These are phyloP conservation scores for Wiebesia pumilae DNA, from an alignment of 1,140 invertebrate species.

Conservation along the genomic window DNA sequence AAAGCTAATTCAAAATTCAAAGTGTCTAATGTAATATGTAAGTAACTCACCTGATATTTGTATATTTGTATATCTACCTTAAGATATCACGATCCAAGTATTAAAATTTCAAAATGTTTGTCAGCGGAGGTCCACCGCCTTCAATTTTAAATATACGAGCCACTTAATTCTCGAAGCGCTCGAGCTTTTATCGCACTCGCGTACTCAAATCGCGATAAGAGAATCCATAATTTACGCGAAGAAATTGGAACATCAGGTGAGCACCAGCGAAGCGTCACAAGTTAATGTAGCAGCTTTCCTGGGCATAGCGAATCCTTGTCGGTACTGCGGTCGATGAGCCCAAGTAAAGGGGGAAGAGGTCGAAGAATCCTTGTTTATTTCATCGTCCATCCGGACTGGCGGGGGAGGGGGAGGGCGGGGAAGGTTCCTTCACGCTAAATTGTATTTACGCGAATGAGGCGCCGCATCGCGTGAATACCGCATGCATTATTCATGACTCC, in stretches of 20 bases:
- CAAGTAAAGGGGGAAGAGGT: too few relatives aligned
- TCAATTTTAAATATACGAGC: neutral
- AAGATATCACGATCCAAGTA: too few relatives aligned
- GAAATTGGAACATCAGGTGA: neutral
- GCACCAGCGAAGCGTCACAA: neutral
- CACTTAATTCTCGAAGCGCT: neutral
- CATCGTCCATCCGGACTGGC: slow-evolving; percentile 24
- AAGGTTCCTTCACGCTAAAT: slow-evolving; percentile 15
- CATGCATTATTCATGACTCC: slow-evolving; percentile 50
- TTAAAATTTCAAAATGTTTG: too few relatives aligned
- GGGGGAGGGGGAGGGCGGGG: too few relatives aligned
- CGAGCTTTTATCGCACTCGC: neutral
- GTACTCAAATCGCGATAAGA: neutral
- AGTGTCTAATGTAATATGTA: too few relatives aligned
- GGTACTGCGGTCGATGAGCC: too few relatives aligned
- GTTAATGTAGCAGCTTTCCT: neutral
- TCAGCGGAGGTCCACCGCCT: too few relatives aligned
- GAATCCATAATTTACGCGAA: neutral
- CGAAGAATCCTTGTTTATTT: slow-evolving; percentile 10
- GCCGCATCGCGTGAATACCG: slow-evolving; percentile 5
- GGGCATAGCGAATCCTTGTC: neutral
- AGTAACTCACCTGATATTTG: too few relatives aligned
- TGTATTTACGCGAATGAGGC: slow-evolving; percentile 24
- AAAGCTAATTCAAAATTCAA: too few relatives aligned
- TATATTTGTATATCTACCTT: too few relatives aligned